Percentiles rank a stretch among this genome's conserved stretches.
Conservation (phyloP, 37 sponge, comb jelly and placozoan species). For the Petrosia ficiformis region DNA sequence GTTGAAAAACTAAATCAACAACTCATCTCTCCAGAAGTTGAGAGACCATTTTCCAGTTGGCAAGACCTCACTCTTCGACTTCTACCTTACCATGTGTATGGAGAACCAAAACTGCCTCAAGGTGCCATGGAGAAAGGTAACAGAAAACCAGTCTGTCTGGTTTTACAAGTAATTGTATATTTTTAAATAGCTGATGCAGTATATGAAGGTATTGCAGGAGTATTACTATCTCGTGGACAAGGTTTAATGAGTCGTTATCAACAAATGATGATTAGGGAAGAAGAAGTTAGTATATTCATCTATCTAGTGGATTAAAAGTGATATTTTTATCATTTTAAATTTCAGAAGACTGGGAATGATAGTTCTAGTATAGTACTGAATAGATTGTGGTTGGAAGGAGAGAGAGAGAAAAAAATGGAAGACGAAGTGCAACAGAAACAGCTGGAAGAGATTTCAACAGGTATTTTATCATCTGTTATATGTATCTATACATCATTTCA, state of each 20-base stretch:
- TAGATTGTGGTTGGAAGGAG: slow-evolving; percentile 36
- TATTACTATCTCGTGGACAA: slow-evolving; percentile 45
- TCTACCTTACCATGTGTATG: slow-evolving; percentile 51
- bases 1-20: slow-evolving; percentile 57
- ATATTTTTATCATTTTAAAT: neutral
- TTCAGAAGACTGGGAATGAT: slow-evolving; percentile 10
- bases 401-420: slow-evolving; percentile 34
- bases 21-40: slow-evolving; percentile 29
- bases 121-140: slow-evolving; percentile 65
- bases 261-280: slow-evolving; percentile 23
- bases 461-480: slow-evolving; percentile 4
- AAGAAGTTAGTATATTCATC: slow-evolving; percentile 2
- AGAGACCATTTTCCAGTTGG: slow-evolving; percentile 16
- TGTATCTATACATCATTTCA: neutral
- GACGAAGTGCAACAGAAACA: slow-evolving; percentile 41
- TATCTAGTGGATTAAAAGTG: neutral
- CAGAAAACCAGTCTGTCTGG: neutral
- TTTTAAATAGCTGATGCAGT: slow-evolving; percentile 55
- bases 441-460: slow-evolving; percentile 45
- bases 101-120: slow-evolving; percentile 47
- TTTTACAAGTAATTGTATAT: neutral
- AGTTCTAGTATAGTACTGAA: slow-evolving; percentile 15
- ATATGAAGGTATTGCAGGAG: slow-evolving; percentile 58
- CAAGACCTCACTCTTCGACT: slow-evolving; percentile 53
- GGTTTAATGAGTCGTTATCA: slow-evolving; percentile 48